phyloP scores from a whole-genome alignment of 2,113 vertebrate species.

The Rattus norvegicus region DNA sequence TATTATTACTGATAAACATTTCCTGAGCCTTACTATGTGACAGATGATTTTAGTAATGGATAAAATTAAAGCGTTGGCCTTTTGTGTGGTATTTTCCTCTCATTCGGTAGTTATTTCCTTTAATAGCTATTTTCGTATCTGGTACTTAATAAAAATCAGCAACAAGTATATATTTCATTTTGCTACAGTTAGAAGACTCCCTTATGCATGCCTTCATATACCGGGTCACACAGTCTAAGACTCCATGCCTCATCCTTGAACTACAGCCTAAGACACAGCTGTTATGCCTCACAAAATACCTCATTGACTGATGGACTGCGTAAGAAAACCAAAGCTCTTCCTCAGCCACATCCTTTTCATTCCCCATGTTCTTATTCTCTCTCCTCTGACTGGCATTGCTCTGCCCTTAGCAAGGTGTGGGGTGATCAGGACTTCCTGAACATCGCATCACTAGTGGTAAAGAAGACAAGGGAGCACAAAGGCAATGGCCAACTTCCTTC shows the following conservation, averaged over 20 bases:
- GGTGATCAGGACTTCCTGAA: neutral
- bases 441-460: neutral
- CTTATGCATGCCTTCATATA: neutral
- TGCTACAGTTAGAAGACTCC: neutral
- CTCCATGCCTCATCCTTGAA: neutral
- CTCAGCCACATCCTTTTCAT: neutral
- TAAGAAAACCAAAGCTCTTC: neutral
- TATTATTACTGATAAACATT: neutral
- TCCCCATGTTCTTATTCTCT: neutral
- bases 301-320: neutral
- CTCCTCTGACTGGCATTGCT: neutral
- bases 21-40: neutral
- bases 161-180: neutral
- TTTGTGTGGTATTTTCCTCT: neutral
- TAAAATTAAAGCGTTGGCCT: neutral
- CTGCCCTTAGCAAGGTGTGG: neutral
- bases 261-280: neutral
- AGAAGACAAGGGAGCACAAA: neutral
- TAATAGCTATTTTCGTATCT: neutral
- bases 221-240: neutral
- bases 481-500: neutral
- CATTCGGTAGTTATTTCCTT: neutral
- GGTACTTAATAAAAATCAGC: constrained; percentile 5
- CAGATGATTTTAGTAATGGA: constrained; percentile 24
- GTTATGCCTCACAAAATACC: neutral